Evolutionary conservation across 2,113 vertebrate species (phyloP), one percentile per base, ranked within the genome.

Genomic region (Malaclemys terrapin): DNA sequence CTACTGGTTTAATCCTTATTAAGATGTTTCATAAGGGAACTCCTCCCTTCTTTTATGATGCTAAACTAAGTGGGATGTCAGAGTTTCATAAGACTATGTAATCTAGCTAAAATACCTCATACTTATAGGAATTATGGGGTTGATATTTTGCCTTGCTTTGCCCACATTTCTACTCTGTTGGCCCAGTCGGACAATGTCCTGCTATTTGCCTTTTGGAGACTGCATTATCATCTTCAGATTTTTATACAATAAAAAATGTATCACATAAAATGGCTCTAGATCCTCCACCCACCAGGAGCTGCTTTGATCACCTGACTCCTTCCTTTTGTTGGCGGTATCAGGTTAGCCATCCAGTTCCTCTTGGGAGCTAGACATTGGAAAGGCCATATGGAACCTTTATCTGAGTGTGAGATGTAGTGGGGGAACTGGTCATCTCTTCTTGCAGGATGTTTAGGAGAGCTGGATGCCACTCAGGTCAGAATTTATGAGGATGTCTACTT

Each of bases 1-100:
- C 24, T 87, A 87, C 27, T 53, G 62, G 29, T 81, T 94, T 89
- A 92, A 96, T 92, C 38, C 5, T 65, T 91, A 93, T n/a, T 57
- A 65, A 65, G 45, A 81, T 93, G 10, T 72, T 72, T n/a, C 65
- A 22, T 38, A 72, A 72, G 19, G 65, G n/a, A 72, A 72, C 65
- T 72, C 35, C 9, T 38, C 65, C 65, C 17, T 38, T 72, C n/a
- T 38, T 69, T 69, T 69, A 19, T 72, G n/a, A 19, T 72, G 65
- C 65, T 72, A 72, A 72, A 22, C 17, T 72, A 72, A 72, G 65
- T 72, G 19, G 65, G 65, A 72, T 38, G n/a, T 72, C 65, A 38
- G 65, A 38, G n/a, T 72, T 38, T 38, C 65, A 72, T 72, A 72
- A 72, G 8, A 72, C n/a, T 38, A 38, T 72, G 65, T 72, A 22